Base-by-base conservation (phyloP, 2,797 vertebrate species). In the Clarias laeviceps region DNA sequence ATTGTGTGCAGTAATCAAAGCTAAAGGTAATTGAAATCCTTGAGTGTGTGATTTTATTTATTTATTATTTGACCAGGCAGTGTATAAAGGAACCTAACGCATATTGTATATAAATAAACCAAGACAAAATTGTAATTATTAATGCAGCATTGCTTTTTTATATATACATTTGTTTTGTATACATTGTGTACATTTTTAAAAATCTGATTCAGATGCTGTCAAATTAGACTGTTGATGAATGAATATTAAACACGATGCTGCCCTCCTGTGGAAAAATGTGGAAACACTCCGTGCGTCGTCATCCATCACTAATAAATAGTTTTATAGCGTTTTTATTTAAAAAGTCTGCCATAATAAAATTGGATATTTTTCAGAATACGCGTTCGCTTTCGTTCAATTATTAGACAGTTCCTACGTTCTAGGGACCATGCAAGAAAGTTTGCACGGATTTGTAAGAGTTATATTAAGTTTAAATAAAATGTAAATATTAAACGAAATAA, bases 201-300 rank as follows among this genome's bases (percentile, higher is more conserved):
- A 80, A 64, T 40, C 12, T 27, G 45, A 80, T 2, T 0, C 15
- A 20, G 1, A 5, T 27, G 15, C 32, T 57, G 7, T 57, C 8
- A 78, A 2, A 37, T 8, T 22, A 0, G 73, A 56, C 27, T 78
- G 29, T 4, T 61, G 29, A 22, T 61, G 76, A 24, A 73, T 24
- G 56, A 77, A 76, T 84, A 76, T 66, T 64, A 34, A 65, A 76
- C 27, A 9, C 70, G 34, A 66, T 66, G 59, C 82, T 84, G 37
- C 83, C 73, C 83, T 78, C 73, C n/a, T 29, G 62, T 76, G 77
- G 65, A 3, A 65, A 76, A 18, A 7, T 29, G 22, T 72, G 56
- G 74, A 64, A 83, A 62, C 27, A 32, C 56, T 11, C 4, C 18
- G 11, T 20, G 27, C 11, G 29, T 34, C 18, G 11, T 56, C 27